Evolutionary conservation across 2,888 invertebrate species (phyloP).

Genomic region (Antheraea yamamai): DNA sequence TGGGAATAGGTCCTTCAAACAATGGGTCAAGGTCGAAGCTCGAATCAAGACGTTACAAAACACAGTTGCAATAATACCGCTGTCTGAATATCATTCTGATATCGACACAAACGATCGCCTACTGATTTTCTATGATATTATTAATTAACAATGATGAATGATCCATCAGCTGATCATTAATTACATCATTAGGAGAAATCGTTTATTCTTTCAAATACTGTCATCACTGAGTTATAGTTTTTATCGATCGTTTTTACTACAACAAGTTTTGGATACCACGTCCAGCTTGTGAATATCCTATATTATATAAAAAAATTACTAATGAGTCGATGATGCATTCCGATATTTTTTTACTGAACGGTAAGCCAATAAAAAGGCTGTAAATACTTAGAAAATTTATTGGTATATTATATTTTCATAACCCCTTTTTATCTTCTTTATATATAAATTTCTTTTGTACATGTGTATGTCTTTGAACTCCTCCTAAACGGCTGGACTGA

Average conservation of each 20-base stretch:
- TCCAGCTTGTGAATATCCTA: too few species aligned
- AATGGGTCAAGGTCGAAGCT: not conserved
- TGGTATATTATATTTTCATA: too few species aligned
- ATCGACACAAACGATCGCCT: not conserved
- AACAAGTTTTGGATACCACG: too few species aligned
- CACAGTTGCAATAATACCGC: not conserved
- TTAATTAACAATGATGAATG: not conserved
- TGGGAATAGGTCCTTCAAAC: not conserved
- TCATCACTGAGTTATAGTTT: not conserved
- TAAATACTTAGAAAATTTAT: too few species aligned
- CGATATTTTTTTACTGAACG: too few species aligned
- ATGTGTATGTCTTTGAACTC: too few species aligned
- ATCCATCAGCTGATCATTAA: not conserved
- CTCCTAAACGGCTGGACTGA: too few species aligned
- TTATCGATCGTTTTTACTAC: not conserved
- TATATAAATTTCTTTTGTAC: too few species aligned
- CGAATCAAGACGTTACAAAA: slow-evolving; percentile 1
- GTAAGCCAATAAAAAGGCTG: too few species aligned
- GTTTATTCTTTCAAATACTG: not conserved
- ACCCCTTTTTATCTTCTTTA: too few species aligned
- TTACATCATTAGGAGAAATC: not conserved
- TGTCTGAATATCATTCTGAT: not conserved
- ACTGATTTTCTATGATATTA: not conserved
- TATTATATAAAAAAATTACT: too few species aligned
- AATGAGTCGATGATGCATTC: too few species aligned